Evolutionary conservation across 2,888 invertebrate genomes (phyloP), one percentile per base, ranked within the genome.

Genomic region (Deilephila porcellus): DNA sequence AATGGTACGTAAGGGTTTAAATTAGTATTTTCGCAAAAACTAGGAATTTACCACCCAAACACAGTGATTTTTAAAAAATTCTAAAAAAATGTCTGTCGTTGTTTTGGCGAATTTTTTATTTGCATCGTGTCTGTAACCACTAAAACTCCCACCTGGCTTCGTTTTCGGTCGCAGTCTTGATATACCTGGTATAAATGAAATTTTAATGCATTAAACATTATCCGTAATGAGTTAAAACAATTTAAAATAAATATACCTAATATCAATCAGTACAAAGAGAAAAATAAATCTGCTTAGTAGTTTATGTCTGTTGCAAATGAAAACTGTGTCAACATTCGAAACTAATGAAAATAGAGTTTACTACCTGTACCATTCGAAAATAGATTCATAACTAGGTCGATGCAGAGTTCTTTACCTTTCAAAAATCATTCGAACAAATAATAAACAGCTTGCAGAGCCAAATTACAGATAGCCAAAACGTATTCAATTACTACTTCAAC

Each of bases 341-440:
- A 87, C 89, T 90, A 86, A 83, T 88, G 79, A 82, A 88, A 90
- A 90, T 89, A 88, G 87, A 85, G 76, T 82, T 82, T 80, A 82
- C 82, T 86, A 87, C 88, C 88, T 89, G 87, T 79, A 81, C 80
- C 75, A 74, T 72, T 78, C 82, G 74, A 79, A 85, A 89, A 88
- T 87, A 89, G 86, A 83, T 74, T 45, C 73, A 71, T 67, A 89
- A 86, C 67, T 86, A 78, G 89, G 90, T 83, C 87, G 78, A 52
- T 25, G 78, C 79, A 79, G 79, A 82, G 74, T 77, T 72, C 73
- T 76, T 78, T 77, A 74, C 25, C 60, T 67, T 64, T 52, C 52
- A 17, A 25, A 25, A 29, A 52, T 45, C 4, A 2, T 45, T 67
- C 17, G 17, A 20, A 45, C 52, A 67, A 5, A 52, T 37, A n/a